phyloP scores from a whole-genome alignment of 1,140 invertebrate species.

The Pachypsylla venusta region DNA sequence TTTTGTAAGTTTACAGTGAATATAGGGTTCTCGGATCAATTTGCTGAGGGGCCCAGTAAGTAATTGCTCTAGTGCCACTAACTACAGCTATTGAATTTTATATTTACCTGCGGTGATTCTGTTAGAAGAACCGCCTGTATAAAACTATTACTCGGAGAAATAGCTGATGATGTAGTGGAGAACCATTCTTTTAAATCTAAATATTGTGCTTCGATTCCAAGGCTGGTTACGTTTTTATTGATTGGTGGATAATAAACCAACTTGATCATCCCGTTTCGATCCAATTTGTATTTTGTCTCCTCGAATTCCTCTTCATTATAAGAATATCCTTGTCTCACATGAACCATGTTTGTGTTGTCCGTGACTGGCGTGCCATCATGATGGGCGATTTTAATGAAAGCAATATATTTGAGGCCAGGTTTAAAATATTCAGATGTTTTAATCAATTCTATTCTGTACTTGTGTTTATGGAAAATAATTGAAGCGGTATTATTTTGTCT shows the following conservation, averaged over 20 bases:
- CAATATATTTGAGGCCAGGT: conserved; percentile 65
- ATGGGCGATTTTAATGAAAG: conserved; percentile 54
- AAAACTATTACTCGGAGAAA: conserved; percentile 54
- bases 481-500: conserved; percentile 61
- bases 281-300: conserved; percentile 40
- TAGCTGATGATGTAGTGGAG: conserved; percentile 55
- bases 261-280: conserved; percentile 50
- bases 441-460: conserved; percentile 67
- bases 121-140: conserved; percentile 57
- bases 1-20: too few relatives aligned
- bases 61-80: too few relatives aligned
- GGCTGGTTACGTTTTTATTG: conserved; percentile 35
- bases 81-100: too few relatives aligned
- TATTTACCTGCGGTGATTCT: conserved; percentile 41
- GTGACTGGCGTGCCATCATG: conserved; percentile 58
- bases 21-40: too few relatives aligned
- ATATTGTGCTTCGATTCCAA: conserved; percentile 52
- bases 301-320: conserved; percentile 46
- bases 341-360: conserved; percentile 42
- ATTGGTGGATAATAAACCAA: conserved; percentile 50
- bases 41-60: too few relatives aligned
- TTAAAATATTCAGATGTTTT: conserved; percentile 74
- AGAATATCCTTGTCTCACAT: conserved; percentile 47
- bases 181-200: conserved; percentile 60
- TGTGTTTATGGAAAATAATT: conserved; percentile 59